Evolutionary conservation across 2,888 invertebrate species (phyloP), one percentile per base, ranked within the genome.

Genomic region (Meiosimyza platycephala): DNA sequence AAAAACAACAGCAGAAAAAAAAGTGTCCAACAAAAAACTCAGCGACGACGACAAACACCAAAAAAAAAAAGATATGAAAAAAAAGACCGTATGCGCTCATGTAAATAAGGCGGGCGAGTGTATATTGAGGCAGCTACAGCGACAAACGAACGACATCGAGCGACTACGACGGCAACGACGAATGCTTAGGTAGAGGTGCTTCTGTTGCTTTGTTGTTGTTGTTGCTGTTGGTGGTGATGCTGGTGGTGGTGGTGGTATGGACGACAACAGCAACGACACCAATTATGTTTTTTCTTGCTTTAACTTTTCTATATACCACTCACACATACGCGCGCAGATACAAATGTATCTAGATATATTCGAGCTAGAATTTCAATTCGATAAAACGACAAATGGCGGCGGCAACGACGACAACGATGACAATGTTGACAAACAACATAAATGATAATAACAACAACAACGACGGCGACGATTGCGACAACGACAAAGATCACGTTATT

Each of bases 1-100:
- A 13, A 13, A 13, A 57, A 71, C 57, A 51, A 62, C 57, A 66
- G n/a, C 13, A 59, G 51, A 54, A 55, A 51, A n/a, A 28, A 66
- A 16, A 55, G 0, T 18, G 15, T 59, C 52, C n/a, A 66, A 51
- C 66, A 71, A 72, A 67, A 68, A 73, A 28, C 52, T 70, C 63
- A 72, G 71, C 74, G 67, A 18, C 71, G 57, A 74, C 65, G 64
- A 69, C 73, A 65, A 64, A 71, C 73, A 73, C 59, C 54, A 64
- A 57, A 75, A 68, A 72, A 75, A 72, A 40, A 51, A 54, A 57
- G 62, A 1, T 70, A 47, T n/a, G 47, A 57, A 12, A 67, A 71
- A 67, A 67, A 62, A n/a, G n/a, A 22, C 22, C 57, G 71, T 71
- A 66, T 64, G 57, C 57, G 64, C 64, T 68, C 12, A 40, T 40